Evolutionary conservation across 1,140 invertebrate species (phyloP).

Genomic region (Panagrolaimus sp.): DNA sequence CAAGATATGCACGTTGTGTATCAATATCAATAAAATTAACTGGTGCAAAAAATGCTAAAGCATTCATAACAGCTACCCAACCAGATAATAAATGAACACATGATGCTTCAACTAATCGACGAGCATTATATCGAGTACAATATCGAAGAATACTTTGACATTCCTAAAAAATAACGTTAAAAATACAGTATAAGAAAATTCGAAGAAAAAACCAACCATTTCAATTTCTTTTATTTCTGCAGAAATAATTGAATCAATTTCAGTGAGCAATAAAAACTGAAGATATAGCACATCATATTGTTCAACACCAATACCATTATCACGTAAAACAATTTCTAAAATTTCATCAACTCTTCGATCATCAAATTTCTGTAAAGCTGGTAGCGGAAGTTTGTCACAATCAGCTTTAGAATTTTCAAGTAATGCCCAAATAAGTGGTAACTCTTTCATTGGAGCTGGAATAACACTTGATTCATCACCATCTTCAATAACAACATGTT

Average conservation of each 20-base stretch:
- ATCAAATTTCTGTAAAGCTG: conserved; percentile 31
- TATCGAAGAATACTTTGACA: conserved; percentile 21
- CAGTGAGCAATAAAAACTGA: conserved; percentile 27
- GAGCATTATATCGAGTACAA: conserved; percentile 28
- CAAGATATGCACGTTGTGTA: conserved; percentile 15
- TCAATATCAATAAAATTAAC: conserved; percentile 29
- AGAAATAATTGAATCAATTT: conserved; percentile 34
- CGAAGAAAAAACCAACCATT: conserved; percentile 16
- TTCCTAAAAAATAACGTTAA: conserved; percentile 22
- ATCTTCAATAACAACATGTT: not conserved
- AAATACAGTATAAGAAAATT: not conserved
- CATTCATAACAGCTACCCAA: conserved; percentile 35
- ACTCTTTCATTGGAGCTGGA: conserved; percentile 5
- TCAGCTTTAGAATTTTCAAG: conserved; percentile 27
- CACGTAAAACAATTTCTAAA: conserved; percentile 26
- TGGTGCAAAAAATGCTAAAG: conserved; percentile 25
- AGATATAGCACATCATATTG: conserved; percentile 35
- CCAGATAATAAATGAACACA: conserved; percentile 35
- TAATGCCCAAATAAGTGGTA: conserved; percentile 29
- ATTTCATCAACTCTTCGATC: conserved; percentile 27
- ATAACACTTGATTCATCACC: not conserved
- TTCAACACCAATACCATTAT: conserved; percentile 32
- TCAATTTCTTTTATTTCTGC: conserved; percentile 27
- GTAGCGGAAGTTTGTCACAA: conserved; percentile 17
- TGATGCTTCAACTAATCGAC: conserved; percentile 31